These are phyloP conservation scores for Tragelaphus buxtoni DNA, from an alignment of 2,113 vertebrate species.

Conservation along the genomic window DNA sequence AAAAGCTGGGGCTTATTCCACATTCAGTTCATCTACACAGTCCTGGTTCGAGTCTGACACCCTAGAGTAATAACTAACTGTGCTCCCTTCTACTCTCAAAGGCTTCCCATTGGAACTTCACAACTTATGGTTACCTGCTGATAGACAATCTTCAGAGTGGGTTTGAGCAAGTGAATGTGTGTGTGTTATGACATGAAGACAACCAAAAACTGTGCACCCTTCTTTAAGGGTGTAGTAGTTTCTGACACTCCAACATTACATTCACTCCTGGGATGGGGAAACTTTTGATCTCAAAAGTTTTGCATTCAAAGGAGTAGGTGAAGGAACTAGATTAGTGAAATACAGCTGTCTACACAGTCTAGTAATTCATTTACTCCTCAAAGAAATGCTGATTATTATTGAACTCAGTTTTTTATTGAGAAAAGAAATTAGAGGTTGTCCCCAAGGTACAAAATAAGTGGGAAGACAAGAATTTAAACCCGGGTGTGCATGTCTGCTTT, in stretches of 20 bases:
- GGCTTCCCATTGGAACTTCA: fast-evolving
- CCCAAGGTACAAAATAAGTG: neutral
- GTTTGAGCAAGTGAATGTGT: neutral
- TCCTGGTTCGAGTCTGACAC: fast-evolving
- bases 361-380: neutral
- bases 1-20: neutral
- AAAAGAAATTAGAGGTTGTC: neutral
- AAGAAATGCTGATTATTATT: neutral
- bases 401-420: neutral
- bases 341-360: neutral
- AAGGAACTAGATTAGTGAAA: neutral
- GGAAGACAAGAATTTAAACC: neutral
- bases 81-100: no score
- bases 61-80: neutral
- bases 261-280: neutral
- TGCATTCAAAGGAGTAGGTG: neutral
- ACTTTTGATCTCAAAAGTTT: neutral
- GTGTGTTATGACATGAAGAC: neutral
- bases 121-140: fast-evolving
- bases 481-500: fast-evolving
- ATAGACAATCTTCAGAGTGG: neutral
- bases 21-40: no score
- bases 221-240: no score
- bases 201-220: neutral
- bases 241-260: neutral